Conservation (phyloP, 1,140 invertebrate genomes). For the Chrysomallon squamiferum region DNA sequence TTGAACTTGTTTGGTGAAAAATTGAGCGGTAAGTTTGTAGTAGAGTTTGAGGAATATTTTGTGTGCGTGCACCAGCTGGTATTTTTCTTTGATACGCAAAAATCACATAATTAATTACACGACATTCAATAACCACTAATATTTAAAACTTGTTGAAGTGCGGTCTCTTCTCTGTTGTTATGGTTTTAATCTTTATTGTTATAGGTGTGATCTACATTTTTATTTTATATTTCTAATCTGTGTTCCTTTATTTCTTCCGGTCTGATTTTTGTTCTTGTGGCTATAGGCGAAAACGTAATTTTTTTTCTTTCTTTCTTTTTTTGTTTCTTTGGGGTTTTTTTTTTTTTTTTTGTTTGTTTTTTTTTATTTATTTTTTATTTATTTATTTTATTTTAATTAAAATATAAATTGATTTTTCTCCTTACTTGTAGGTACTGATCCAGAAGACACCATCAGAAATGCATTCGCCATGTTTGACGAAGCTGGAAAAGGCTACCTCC, state of each 20-base stretch:
- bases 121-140: neutral
- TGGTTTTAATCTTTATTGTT: too few relatives aligned
- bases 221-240: too few relatives aligned
- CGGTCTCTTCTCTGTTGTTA: too few relatives aligned
- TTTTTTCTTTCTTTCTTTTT: too few relatives aligned
- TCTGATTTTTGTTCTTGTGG: too few relatives aligned
- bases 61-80: neutral
- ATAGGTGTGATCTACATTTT: neutral
- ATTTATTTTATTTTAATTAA: too few relatives aligned
- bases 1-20: conserved; percentile 95
- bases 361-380: too few relatives aligned
- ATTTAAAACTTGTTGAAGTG: neutral
- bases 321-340: too few relatives aligned
- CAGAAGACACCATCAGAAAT: conserved; percentile 91
- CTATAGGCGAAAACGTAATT: too few relatives aligned
- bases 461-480: conserved; percentile 95
- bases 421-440: conserved; percentile 73
- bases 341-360: too few relatives aligned
- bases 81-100: neutral
- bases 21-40: conserved; percentile 76
- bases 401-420: neutral
- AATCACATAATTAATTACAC: neutral
- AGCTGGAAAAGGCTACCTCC: conserved; percentile 67
- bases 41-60: neutral
- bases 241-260: too few relatives aligned